Base-by-base conservation (phyloP, 2,113 vertebrate species). In the Rhabdomys dilectus region DNA sequence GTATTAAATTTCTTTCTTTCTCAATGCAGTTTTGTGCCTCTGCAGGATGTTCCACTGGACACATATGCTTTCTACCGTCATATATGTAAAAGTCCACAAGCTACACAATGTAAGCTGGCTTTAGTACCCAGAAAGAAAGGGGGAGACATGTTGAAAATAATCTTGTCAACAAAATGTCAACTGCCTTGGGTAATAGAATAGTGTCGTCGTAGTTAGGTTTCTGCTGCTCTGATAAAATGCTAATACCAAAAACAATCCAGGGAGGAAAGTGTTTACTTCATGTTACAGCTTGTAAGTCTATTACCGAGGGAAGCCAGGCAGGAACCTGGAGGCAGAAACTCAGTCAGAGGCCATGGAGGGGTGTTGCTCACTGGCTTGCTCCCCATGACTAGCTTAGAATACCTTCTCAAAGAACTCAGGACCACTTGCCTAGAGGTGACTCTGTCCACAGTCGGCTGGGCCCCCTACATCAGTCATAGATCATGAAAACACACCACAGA, bases 141-240 rank as follows among this genome's bases (percentile, higher is more conserved):
- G n/a, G 17, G 19, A 78, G n/a, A 88, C 26, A 66, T 56, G 42
- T 42, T 34, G 29, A 48, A 34, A 48, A 60, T 5, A 34, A 91
- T 91, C 39, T 95, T 97, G 97, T 97, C 87, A 97, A 89, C 70
- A 97, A 92, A 97, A 98, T 95, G 22, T 39, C 80, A 39, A 29
- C n/a, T 60, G 80, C 56, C 22, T 84, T 60, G 56, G n/a, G 53
- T 24, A 84, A 26, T 60, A 21, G 21, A 7, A 8, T 24, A 11
- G 36, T 21, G 13, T 39, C 56, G 42, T 60, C 56, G 42, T 60
- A n/a, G 31, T 53, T 51, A 56, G 80, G 36, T 60, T 82, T 62
- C 80, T 42, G 6, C 60, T 39, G 56, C 36, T 26, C 7, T 29
- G 36, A 60, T 29, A 84, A 29, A 82, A 42, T 4, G 2, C n/a